phyloP scores from a whole-genome alignment of 2,113 vertebrate species.

The Probosciger aterrimus region DNA sequence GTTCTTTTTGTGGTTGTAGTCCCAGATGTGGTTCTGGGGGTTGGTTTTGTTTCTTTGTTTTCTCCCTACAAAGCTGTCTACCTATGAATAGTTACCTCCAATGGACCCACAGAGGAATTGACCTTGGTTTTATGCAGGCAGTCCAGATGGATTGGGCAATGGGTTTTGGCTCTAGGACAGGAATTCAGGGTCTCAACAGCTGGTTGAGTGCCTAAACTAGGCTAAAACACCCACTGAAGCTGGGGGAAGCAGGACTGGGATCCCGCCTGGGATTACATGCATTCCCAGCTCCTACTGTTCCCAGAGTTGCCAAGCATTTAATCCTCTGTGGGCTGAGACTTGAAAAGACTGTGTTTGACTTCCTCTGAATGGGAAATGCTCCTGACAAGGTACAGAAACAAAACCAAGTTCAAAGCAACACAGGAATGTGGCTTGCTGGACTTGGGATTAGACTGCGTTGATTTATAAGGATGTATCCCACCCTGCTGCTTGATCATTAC shows the following conservation, averaged over 20 bases:
- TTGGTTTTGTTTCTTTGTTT: neutral
- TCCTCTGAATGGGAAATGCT: neutral
- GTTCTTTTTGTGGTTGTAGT: neutral
- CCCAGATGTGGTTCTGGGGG: neutral
- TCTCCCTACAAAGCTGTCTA: neutral
- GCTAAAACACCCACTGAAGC: neutral
- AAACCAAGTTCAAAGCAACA: constrained; percentile 10
- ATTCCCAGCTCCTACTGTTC: neutral
- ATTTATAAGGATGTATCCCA: neutral
- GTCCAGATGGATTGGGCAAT: neutral
- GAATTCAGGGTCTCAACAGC: neutral
- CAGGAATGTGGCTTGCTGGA: neutral
- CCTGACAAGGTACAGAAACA: neutral
- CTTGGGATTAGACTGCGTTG: neutral
- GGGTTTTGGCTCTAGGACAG: neutral
- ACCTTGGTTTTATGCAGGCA: neutral
- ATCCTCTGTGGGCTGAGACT: neutral
- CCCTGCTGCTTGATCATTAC: neutral
- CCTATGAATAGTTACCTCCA: neutral
- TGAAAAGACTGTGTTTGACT: neutral
- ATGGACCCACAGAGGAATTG: neutral
- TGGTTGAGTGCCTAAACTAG: neutral
- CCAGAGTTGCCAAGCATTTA: neutral
- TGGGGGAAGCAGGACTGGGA: neutral
- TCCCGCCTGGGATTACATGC: neutral